These are phyloP conservation scores for Melanerpes formicivorus DNA, from an alignment of 2,113 vertebrate genomes.

Conservation along the genomic window DNA sequence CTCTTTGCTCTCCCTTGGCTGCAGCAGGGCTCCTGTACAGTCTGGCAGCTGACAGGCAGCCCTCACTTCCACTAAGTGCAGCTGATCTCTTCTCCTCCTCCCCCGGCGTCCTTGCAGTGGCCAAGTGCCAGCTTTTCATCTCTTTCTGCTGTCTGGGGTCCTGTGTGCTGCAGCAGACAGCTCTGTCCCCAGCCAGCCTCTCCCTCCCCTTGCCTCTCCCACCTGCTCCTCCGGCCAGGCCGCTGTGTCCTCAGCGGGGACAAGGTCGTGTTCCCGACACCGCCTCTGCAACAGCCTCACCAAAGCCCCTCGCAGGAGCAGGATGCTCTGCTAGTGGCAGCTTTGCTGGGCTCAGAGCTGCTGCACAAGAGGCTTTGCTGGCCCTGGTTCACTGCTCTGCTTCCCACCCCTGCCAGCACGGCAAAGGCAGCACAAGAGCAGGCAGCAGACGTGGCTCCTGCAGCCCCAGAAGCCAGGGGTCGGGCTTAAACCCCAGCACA, in stretches of 20 bases:
- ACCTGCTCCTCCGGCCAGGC: fast-evolving
- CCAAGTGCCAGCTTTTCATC: background rate
- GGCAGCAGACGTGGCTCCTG: background rate
- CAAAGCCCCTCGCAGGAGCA: background rate
- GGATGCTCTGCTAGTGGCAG: background rate
- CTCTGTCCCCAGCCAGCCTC: too few species aligned
- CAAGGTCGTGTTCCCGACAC: background rate
- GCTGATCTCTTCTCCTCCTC: background rate
- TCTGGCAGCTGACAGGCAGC: background rate
- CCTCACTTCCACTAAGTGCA: background rate
- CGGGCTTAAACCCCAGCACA: fast-evolving
- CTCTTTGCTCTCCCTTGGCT: background rate
- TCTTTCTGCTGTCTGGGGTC: too few species aligned
- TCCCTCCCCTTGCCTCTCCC: background rate
- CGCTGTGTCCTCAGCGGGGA: background rate
- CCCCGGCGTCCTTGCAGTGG: background rate
- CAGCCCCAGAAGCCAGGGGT: fast-evolving
- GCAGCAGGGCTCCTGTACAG: background rate
- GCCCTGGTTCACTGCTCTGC: background rate
- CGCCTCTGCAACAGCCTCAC: background rate
- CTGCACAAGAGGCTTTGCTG: background rate
- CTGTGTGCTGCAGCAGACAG: too few species aligned
- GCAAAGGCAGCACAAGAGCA: background rate
- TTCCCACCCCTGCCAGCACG: background rate
- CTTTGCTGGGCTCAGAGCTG: background rate